phyloP scores from a whole-genome alignment of 2,797 vertebrate species.

The Tragopan temminckii region DNA sequence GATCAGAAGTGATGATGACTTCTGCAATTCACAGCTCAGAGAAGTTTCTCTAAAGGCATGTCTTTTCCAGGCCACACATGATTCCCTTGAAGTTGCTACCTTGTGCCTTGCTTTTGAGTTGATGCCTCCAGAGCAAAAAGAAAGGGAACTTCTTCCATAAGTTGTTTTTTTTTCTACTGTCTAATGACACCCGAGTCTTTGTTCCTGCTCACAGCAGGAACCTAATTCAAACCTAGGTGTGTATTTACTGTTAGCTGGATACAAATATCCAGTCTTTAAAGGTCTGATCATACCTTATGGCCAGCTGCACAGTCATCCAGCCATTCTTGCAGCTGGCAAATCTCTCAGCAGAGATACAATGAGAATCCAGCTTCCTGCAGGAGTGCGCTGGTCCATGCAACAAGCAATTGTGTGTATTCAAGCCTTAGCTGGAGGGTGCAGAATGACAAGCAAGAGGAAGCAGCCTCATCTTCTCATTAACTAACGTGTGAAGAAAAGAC shows the following conservation, averaged over 20 bases:
- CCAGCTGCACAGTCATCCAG: background rate
- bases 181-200: background rate
- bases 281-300: background rate
- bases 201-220: background rate
- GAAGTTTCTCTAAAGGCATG: background rate
- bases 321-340: background rate
- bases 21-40: background rate
- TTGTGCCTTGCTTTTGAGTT: background rate
- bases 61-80: fast-evolving
- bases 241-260: background rate
- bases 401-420: background rate
- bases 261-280: background rate
- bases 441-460: background rate
- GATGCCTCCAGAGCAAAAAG: background rate
- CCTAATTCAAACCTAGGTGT: background rate
- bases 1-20: background rate
- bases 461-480: background rate
- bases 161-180: background rate
- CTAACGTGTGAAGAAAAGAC: background rate
- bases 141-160: background rate
- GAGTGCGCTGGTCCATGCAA: background rate
- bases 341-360: background rate
- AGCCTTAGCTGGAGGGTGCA: background rate
- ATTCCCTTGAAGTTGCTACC: background rate
- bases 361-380: fast-evolving